Evolutionary conservation across 2,888 invertebrate genomes (phyloP).

Genomic region (Protodeltote pygarga): DNA sequence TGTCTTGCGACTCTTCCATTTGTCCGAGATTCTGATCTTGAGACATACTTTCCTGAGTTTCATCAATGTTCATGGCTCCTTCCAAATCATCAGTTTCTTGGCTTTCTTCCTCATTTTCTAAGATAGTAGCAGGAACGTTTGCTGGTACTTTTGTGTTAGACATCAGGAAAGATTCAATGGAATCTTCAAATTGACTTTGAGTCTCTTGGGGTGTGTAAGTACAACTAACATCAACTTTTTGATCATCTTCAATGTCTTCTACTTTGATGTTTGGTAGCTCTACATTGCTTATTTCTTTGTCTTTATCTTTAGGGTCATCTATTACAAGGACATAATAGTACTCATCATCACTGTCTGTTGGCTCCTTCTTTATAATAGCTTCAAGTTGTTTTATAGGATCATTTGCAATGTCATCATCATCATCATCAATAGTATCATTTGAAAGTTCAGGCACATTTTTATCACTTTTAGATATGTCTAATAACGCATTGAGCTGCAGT

Average conservation of each 20-base stretch:
- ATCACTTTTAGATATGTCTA: conserved; percentile 53
- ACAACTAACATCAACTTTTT: conserved; percentile 15
- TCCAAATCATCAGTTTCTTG: conserved; percentile 63
- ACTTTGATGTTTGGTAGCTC: conserved; percentile 31
- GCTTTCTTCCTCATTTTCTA: conserved; percentile 77
- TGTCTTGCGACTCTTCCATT: conserved; percentile 46
- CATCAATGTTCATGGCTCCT: conserved; percentile 63
- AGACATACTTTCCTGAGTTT: conserved; percentile 54
- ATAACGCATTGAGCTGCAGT: conserved; percentile 64
- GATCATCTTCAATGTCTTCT: conserved; percentile 35
- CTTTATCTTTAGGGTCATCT: conserved; percentile 68
- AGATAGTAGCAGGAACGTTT: conserved; percentile 79
- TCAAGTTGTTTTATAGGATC: conserved; percentile 76
- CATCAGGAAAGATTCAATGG: conserved; percentile 73
- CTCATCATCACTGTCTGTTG: conserved; percentile 80
- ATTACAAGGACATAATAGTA: conserved; percentile 82
- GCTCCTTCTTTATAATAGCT: conserved; percentile 76
- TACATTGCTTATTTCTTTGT: conserved; percentile 11
- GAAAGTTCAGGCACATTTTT: neutral
- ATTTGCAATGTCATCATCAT: conserved; percentile 67
- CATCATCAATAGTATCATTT: conserved; percentile 19
- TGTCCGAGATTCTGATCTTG: conserved; percentile 51
- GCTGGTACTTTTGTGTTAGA: conserved; percentile 70
- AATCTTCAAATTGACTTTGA: conserved; percentile 63
- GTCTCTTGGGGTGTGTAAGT: conserved; percentile 14